phyloP scores from a whole-genome alignment of 2,888 invertebrate species.

The Tiphia femorata region DNA sequence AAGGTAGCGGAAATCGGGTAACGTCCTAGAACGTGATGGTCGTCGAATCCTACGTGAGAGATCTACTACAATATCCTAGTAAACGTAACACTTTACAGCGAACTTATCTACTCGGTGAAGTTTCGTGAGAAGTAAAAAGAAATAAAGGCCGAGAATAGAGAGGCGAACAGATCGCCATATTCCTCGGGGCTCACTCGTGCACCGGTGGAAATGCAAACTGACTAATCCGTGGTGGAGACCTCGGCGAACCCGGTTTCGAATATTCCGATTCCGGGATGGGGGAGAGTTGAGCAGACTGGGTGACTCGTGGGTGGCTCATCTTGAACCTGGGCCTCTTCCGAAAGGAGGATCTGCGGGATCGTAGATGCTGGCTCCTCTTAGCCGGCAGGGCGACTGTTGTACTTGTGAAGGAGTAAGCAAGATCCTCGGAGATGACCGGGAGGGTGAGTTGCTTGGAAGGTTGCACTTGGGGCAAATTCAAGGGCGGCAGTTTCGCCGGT shows the following conservation, averaged over 20 bases:
- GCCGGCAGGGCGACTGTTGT: background rate
- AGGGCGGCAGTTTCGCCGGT: slow-evolving; percentile 51
- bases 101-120: too few relatives aligned
- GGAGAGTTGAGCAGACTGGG: slow-evolving; percentile 71
- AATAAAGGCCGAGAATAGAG: too few relatives aligned
- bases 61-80: background rate
- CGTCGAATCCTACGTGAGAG: background rate
- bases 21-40: too few relatives aligned
- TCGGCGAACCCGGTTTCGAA: slow-evolving; percentile 78
- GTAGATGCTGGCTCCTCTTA: slow-evolving; percentile 59
- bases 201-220: slow-evolving; percentile 66
- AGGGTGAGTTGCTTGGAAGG: too few relatives aligned
- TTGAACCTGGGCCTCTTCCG: slow-evolving; percentile 61
- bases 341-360: slow-evolving; percentile 55
- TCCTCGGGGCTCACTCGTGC: slow-evolving; percentile 46
- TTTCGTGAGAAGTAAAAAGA: too few relatives aligned
- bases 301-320: slow-evolving; percentile 57
- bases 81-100: background rate
- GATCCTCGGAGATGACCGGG: background rate
- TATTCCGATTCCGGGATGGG: slow-evolving; percentile 80
- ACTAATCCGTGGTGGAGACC: slow-evolving; percentile 66
- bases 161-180: too few relatives aligned
- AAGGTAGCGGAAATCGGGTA: too few relatives aligned
- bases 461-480: slow-evolving; percentile 47
- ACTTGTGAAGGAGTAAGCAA: slow-evolving; percentile 4